These are phyloP conservation scores for Tadarida brasiliensis DNA, from an alignment of 2,797 vertebrate genomes.

Conservation along the genomic window DNA sequence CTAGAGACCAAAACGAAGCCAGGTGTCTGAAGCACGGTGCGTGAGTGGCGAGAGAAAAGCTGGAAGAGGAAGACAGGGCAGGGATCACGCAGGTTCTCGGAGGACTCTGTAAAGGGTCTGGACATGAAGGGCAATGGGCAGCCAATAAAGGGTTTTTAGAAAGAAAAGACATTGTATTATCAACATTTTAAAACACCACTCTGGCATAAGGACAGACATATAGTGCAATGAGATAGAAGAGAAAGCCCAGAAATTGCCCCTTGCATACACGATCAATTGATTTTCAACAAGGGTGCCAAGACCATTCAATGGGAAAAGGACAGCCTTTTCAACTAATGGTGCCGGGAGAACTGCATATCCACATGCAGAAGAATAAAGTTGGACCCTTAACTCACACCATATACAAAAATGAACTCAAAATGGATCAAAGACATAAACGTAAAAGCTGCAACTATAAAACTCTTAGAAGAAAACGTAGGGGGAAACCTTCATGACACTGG, in stretches of 20 bases:
- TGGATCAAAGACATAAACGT: background rate
- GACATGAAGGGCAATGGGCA: background rate
- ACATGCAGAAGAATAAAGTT: background rate
- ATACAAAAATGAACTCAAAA: background rate
- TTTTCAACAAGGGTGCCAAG: background rate
- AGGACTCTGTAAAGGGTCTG: background rate
- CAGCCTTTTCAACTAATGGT: background rate
- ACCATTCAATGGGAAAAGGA: background rate
- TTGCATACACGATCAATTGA: background rate
- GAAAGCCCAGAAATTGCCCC: background rate
- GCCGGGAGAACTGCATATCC: background rate
- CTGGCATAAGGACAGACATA: background rate
- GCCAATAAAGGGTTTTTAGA: background rate
- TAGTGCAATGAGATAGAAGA: background rate
- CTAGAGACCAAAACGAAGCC: background rate
- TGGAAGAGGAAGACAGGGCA: background rate
- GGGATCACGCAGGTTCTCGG: accelerated
- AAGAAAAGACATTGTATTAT: background rate
- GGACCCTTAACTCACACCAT: background rate
- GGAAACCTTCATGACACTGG: background rate
- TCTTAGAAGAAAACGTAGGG: background rate
- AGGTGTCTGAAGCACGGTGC: background rate
- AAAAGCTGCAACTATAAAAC: background rate
- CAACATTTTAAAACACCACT: conserved; percentile 7
- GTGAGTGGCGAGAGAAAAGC: background rate